Evolutionary conservation across 1,140 invertebrate genomes (phyloP).

Genomic region (Heliothis subflexa): DNA sequence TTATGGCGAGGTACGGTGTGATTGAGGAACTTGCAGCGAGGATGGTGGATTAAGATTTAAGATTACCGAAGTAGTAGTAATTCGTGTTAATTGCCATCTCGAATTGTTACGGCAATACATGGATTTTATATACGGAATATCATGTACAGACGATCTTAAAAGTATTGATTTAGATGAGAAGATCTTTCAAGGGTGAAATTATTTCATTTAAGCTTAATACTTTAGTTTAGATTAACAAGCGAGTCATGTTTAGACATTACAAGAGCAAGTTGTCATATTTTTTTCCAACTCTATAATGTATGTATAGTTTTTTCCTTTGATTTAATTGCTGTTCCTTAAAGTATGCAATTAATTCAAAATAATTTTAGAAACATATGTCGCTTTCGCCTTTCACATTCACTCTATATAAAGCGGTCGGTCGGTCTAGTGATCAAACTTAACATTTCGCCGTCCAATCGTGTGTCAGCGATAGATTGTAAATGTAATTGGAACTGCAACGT

Average conservation of each 20-base stretch:
- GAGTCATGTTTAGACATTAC: too few species aligned
- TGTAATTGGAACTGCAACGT: conserved; percentile 61
- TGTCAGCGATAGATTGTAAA: conserved; percentile 58
- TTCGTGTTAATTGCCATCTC: background rate
- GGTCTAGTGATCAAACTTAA: conserved; percentile 57
- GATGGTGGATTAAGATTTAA: background rate
- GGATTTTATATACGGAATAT: too few species aligned
- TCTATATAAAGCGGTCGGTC: conserved; percentile 16
- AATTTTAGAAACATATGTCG: background rate
- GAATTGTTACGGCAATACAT: too few species aligned
- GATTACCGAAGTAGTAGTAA: background rate
- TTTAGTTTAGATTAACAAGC: too few species aligned
- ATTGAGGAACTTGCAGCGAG: conserved; percentile 16
- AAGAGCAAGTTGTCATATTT: too few species aligned
- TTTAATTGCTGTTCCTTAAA: too few species aligned
- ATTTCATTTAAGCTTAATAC: background rate
- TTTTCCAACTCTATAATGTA: too few species aligned
- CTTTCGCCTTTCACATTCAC: conserved; percentile 33
- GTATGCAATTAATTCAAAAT: too few species aligned
- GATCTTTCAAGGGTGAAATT: background rate
- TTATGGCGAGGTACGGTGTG: conserved; percentile 29
- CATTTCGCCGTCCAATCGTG: conserved; percentile 57
- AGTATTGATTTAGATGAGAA: background rate
- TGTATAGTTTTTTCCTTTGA: too few species aligned
- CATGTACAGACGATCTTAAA: too few species aligned